Conservation (phyloP, 2,888 invertebrate species). For the Aphodius sticticus region DNA sequence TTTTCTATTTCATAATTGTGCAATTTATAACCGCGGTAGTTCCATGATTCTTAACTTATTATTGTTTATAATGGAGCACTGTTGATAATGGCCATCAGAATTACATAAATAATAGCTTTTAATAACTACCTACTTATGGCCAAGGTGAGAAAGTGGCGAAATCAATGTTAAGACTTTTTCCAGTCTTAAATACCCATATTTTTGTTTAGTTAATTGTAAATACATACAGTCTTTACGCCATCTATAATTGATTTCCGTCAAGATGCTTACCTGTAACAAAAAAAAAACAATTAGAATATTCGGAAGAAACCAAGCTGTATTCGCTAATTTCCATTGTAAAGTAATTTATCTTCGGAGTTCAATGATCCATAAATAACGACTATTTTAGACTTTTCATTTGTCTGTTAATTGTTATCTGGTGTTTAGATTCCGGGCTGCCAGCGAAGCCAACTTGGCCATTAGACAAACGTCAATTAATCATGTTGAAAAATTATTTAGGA, state of each 20-base stretch:
- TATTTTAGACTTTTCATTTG: conserved; percentile 9
- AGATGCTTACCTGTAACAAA: not conserved
- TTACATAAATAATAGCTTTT: too few relatives aligned
- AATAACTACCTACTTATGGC: too few relatives aligned
- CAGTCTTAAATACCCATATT: too few relatives aligned
- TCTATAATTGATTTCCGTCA: not conserved
- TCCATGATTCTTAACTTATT: too few relatives aligned
- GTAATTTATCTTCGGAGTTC: conserved; percentile 20
- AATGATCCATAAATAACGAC: conserved; percentile 8
- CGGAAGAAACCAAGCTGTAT: not conserved
- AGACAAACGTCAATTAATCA: conserved; percentile 18
- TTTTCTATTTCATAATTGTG: too few relatives aligned
- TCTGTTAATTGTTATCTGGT: conserved; percentile 6
- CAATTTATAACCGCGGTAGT: too few relatives aligned
- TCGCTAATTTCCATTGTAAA: conserved; percentile 18
- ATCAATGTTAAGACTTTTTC: too few relatives aligned
- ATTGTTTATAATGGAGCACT: too few relatives aligned
- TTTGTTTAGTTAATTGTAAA: not conserved
- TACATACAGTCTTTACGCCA: not conserved
- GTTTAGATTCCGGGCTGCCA: conserved; percentile 10
- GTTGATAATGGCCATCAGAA: too few relatives aligned
- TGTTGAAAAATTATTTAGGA: conserved; percentile 23
- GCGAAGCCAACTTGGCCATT: conserved; percentile 8
- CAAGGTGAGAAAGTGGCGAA: too few relatives aligned
- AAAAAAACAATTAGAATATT: conserved; percentile 4